These are phyloP conservation scores for Pseudomyrmex flavicornis DNA, from an alignment of 1,140 invertebrate species.

Conservation along the genomic window DNA sequence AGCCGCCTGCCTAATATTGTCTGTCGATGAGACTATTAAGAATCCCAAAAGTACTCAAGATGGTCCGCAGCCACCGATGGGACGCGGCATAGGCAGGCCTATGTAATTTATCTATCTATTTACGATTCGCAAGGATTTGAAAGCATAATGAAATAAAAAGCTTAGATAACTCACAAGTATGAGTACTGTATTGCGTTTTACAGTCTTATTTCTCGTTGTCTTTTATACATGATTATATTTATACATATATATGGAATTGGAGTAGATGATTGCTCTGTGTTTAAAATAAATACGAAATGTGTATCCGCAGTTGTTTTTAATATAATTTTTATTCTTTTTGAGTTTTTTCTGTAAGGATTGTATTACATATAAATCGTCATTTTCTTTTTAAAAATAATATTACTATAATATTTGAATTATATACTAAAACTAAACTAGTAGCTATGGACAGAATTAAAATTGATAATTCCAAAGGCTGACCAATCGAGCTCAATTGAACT, in stretches of 20 bases:
- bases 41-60: conserved; percentile 91
- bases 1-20: conserved; percentile 97
- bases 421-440: too few relatives aligned
- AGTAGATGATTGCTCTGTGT: neutral
- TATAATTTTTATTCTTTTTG: too few relatives aligned
- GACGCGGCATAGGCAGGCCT: conserved; percentile 90
- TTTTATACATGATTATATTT: conserved; percentile 50
- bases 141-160: neutral
- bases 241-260: conserved; percentile 6
- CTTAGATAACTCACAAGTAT: neutral
- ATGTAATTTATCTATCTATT: conserved; percentile 80
- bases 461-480: too few relatives aligned
- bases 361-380: too few relatives aligned
- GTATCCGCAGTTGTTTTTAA: too few relatives aligned
- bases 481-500: too few relatives aligned
- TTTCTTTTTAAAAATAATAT: too few relatives aligned
- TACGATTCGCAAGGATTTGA: neutral
- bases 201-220: conserved; percentile 9
- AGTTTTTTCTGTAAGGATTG: too few relatives aligned
- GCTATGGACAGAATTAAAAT: too few relatives aligned
- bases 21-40: conserved; percentile 99
- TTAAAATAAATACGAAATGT: conserved; percentile 19
- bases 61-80: conserved; percentile 83
- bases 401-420: too few relatives aligned
- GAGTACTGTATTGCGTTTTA: neutral